A percentile compares a stretch with the other conserved stretches of the same genome.
phyloP scores from a whole-genome alignment of 2,797 vertebrate genomes.

The Hipposideros larvatus region DNA sequence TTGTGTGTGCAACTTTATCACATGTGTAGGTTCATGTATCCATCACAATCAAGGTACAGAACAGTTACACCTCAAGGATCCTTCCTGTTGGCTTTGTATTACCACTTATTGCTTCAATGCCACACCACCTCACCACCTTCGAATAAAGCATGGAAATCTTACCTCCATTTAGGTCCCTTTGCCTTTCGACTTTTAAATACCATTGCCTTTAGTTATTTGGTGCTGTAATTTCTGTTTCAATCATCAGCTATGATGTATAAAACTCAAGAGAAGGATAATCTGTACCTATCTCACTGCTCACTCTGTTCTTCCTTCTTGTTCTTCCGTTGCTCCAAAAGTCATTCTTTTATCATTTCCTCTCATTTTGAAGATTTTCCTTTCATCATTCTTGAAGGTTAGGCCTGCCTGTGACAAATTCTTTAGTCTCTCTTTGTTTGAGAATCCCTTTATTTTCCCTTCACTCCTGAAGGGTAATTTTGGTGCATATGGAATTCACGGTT shows the following conservation, averaged over 20 bases:
- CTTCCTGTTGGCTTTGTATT: neutral
- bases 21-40: neutral
- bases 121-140: neutral
- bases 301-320: neutral
- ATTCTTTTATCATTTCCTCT: neutral
- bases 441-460: neutral
- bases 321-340: neutral
- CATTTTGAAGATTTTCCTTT: neutral
- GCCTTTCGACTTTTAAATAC: neutral
- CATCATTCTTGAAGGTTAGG: neutral
- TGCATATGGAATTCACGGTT: neutral
- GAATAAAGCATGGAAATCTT: neutral
- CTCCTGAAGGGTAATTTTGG: neutral
- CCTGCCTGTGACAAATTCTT: neutral
- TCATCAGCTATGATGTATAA: neutral
- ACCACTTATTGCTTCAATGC: neutral
- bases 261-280: neutral
- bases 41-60: neutral
- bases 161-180: neutral
- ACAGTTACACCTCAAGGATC: neutral
- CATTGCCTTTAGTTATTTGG: neutral
- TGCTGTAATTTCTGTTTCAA: neutral
- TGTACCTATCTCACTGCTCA: neutral
- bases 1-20: neutral
- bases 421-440: neutral